phyloP scores from a whole-genome alignment of 2,797 vertebrate species.

The Caiman crocodilus region DNA sequence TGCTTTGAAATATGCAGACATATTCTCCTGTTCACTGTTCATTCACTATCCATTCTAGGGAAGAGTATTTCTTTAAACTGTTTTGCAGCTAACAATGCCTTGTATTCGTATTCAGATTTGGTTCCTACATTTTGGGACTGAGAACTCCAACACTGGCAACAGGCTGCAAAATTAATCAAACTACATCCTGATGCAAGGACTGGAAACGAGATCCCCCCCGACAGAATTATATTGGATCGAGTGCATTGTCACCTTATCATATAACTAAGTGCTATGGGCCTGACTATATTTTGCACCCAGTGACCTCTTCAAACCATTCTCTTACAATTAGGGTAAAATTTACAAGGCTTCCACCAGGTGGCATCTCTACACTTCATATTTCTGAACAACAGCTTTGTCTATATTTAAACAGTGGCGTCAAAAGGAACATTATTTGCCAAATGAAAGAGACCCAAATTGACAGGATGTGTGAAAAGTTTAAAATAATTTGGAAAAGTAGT shows the following conservation, averaged over 20 bases:
- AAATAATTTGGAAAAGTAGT: neutral
- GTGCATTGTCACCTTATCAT: neutral
- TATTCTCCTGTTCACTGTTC: neutral
- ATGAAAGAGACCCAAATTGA: neutral
- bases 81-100: neutral
- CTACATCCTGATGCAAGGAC: neutral
- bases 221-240: neutral
- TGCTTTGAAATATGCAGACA: neutral
- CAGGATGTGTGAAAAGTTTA: neutral
- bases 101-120: neutral
- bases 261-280: neutral
- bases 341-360: neutral
- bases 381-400: neutral
- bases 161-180: neutral
- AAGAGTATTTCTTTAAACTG: no score
- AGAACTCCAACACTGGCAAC: neutral
- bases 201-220: neutral
- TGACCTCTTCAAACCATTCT: neutral
- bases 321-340: neutral
- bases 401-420: neutral
- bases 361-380: neutral
- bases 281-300: no score
- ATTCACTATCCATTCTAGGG: neutral
- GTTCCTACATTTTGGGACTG: neutral
- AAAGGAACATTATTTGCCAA: neutral